These are phyloP conservation scores for Lates japonicus DNA, from an alignment of 2,797 vertebrate genomes.

Conservation along the genomic window DNA sequence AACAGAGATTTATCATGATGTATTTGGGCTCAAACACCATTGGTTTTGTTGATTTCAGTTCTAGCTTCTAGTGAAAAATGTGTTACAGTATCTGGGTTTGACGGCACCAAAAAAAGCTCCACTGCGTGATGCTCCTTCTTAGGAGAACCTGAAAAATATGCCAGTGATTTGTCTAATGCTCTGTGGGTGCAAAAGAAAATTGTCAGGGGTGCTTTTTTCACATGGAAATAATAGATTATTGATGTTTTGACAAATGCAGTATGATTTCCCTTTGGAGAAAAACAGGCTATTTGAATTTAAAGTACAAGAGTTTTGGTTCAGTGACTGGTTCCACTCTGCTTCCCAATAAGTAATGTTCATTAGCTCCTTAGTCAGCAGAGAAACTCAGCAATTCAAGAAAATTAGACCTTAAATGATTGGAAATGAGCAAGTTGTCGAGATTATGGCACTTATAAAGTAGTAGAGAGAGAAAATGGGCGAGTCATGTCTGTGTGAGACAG, in stretches of 20 bases:
- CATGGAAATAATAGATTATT: constrained; percentile 67
- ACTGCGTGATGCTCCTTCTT: constrained; percentile 48
- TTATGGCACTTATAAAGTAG: constrained; percentile 53
- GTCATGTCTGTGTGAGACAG: constrained; percentile 36
- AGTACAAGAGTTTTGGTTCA: constrained; percentile 58
- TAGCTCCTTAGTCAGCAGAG: constrained; percentile 63
- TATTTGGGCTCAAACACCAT: constrained; percentile 63
- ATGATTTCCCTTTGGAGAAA: constrained; percentile 73
- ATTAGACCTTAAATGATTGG: constrained; percentile 61
- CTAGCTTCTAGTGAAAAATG: constrained; percentile 58
- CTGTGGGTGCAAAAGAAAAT: constrained; percentile 41
- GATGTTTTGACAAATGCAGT: constrained; percentile 63
- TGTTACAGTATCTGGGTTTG: constrained; percentile 60
- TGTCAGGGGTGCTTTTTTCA: constrained; percentile 49
- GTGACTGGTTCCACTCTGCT: constrained; percentile 50
- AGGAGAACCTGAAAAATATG: constrained; percentile 64
- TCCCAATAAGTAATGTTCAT: constrained; percentile 65
- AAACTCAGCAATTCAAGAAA: constrained; percentile 55
- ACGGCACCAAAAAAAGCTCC: constrained; percentile 53
- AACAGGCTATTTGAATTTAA: constrained; percentile 72
- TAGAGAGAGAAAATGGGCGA: constrained; percentile 38
- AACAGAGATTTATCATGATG: constrained; percentile 66
- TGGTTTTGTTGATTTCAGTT: constrained; percentile 60
- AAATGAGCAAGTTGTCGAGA: constrained; percentile 59
- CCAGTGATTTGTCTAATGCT: constrained; percentile 62